Evolutionary conservation across 2,888 invertebrate genomes (phyloP).

Genomic region (Blomia tropicalis): DNA sequence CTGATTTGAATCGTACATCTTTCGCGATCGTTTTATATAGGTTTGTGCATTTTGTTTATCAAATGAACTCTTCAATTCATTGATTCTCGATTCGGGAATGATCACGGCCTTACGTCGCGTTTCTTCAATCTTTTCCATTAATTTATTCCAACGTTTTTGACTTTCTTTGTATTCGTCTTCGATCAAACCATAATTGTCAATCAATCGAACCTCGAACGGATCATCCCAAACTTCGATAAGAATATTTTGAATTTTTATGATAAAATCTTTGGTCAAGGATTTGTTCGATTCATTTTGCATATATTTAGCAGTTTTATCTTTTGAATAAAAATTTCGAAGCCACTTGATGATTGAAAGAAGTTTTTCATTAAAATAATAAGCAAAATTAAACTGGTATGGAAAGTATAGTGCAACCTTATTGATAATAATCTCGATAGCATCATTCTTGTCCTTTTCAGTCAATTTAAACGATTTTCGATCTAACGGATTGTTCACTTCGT

Average conservation of each 20-base stretch:
- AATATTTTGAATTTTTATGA: constrained; percentile 61
- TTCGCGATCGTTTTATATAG: constrained; percentile 74
- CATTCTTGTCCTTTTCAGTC: constrained; percentile 48
- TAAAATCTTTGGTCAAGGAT: constrained; percentile 62
- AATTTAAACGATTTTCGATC: background rate
- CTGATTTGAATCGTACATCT: constrained; percentile 46
- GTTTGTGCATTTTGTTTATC: constrained; percentile 83
- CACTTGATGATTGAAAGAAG: constrained; percentile 60
- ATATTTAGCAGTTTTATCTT: constrained; percentile 49
- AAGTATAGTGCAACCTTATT: constrained; percentile 39
- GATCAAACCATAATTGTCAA: constrained; percentile 83
- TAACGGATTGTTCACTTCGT: background rate
- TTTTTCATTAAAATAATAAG: constrained; percentile 71
- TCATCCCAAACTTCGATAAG: constrained; percentile 87
- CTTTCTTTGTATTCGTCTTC: constrained; percentile 91
- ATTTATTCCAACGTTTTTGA: constrained; percentile 65
- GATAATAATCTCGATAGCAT: constrained; percentile 45
- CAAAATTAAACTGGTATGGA: constrained; percentile 72
- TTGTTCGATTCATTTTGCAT: constrained; percentile 46
- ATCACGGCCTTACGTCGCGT: constrained; percentile 59
- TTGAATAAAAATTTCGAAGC: constrained; percentile 55
- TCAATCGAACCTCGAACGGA: constrained; percentile 87
- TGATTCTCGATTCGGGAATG: constrained; percentile 49
- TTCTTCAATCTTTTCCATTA: constrained; percentile 68
- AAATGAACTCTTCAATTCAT: constrained; percentile 70